These are phyloP conservation scores for Microcebus lehilahytsara DNA, from an alignment of 2,113 vertebrate species.

Conservation along the genomic window DNA sequence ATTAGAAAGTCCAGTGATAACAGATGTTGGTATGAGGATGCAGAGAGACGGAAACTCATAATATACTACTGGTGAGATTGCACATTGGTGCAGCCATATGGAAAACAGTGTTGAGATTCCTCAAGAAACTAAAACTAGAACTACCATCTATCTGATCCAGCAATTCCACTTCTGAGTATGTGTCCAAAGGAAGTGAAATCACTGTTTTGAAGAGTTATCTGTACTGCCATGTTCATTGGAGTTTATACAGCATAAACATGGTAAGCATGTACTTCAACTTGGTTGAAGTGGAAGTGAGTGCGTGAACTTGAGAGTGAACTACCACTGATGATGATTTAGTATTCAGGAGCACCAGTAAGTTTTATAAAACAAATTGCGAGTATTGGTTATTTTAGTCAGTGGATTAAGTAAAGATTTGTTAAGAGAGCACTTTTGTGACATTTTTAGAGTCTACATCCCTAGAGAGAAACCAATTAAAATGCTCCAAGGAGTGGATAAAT, in stretches of 20 bases:
- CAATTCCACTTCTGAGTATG: not conserved
- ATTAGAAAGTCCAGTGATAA: not conserved
- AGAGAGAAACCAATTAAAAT: conserved; percentile 50
- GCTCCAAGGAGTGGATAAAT: not conserved
- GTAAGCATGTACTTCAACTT: not conserved
- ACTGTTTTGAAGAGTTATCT: not conserved
- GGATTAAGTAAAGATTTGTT: conserved; percentile 33
- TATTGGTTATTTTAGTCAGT: conserved; percentile 17
- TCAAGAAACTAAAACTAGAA: not conserved
- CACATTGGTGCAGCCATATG: not conserved
- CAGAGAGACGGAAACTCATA: not conserved
- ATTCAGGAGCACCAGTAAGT: not conserved
- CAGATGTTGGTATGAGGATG: not conserved
- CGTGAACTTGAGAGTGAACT: not conserved
- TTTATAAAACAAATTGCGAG: conserved; percentile 32
- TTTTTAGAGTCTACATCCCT: conserved; percentile 27
- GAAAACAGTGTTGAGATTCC: not conserved
- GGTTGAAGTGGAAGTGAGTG: not conserved
- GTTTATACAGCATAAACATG: not conserved
- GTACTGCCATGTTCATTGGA: not conserved
- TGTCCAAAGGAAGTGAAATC: not conserved
- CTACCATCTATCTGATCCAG: not conserved
- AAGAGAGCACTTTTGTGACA: not conserved
- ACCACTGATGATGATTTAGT: not conserved
- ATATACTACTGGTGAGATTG: not conserved